Base-by-base conservation (phyloP, 2,113 vertebrate genomes). In the Austrofundulus limnaeus region DNA sequence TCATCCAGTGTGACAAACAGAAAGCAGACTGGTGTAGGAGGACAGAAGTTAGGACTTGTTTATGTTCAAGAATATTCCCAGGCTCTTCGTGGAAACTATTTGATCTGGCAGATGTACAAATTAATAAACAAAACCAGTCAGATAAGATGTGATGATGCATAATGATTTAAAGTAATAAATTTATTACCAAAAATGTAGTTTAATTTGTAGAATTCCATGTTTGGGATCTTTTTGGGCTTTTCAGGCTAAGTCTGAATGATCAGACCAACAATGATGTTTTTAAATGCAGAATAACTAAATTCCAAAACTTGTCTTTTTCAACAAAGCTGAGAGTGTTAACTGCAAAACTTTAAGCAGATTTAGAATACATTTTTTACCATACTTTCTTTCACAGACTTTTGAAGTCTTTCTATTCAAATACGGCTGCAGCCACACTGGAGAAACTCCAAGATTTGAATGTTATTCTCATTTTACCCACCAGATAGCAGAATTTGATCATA, bases 401-500 rank as follows among this genome's bases (percentile, higher is more conserved):
- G 20, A 21, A 0, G 12, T 11, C 7, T 28, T 34, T 10, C 8
- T 9, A 34, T 8, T 34, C 31, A 5, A 17, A 25, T 21, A 11
- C 13, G 1, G 23, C 14, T 23, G 19, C 17, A 5, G 5, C 31
- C 14, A 43, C 1, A 25, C 16, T 14, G 23, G 11, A 23, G 17
- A 19, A 24, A 9, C 15, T 17, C 1, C 38, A n/a, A 24, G 20
- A 4, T 6, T 20, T 23, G 47, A 25, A 1, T 50, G 59, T 51
- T 15, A 6, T 31, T 23, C 20, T 13, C 19, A 5, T 39, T 0
- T 11, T 19, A 31, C 37, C 74, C 84, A 82, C 61, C n/a, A 80
- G 84, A 34, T 70, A 79, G 71, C 66, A 34, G 0, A 16, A 34
- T 23, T 64, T 50, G 17, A 65, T 68, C 46, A 16, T 20, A n/a